These are phyloP conservation scores for Turritopsis rubra DNA, from an alignment of 30 jellyfish, hydroid and myxozoan genomes.

Conservation along the genomic window DNA sequence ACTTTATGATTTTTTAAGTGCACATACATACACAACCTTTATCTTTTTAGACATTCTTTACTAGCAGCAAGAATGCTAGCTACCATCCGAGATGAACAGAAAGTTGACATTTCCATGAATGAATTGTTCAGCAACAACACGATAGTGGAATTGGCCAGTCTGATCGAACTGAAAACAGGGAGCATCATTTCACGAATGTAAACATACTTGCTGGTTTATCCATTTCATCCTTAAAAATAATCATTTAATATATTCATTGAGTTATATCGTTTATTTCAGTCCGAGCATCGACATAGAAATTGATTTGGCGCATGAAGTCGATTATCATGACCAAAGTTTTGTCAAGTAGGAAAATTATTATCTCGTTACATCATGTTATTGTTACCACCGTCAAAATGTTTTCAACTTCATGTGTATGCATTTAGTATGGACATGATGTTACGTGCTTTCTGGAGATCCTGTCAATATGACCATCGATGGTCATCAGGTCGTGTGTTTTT, in stretches of 20 bases:
- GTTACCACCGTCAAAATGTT: neutral
- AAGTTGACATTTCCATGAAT: conserved; percentile 53
- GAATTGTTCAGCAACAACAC: conserved; percentile 67
- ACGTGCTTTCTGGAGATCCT: conserved; percentile 87
- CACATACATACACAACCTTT: too few relatives aligned
- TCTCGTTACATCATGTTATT: neutral
- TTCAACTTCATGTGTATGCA: neutral
- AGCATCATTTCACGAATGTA: conserved; percentile 10
- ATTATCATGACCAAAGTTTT: conserved; percentile 51
- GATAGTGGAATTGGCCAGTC: conserved; percentile 51
- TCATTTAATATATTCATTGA: too few relatives aligned
- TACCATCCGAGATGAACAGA: conserved; percentile 48
- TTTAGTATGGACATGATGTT: conserved; percentile 78
- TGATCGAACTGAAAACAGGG: conserved; percentile 48
- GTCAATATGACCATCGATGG: conserved; percentile 93
- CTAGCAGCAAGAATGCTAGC: conserved; percentile 81
- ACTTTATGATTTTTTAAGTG: too few relatives aligned
- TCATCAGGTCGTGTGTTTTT: conserved; percentile 69
- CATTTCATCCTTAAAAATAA: too few relatives aligned
- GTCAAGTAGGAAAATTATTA: conserved; percentile 36
- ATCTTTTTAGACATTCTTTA: conserved; percentile 63
- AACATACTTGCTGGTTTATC: too few relatives aligned
- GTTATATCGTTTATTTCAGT: conserved; percentile 11
- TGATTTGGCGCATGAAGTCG: conserved; percentile 57
- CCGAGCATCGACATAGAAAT: conserved; percentile 27